Base-by-base conservation (phyloP, 2,113 vertebrate genomes). In the Urocolius indicus region DNA sequence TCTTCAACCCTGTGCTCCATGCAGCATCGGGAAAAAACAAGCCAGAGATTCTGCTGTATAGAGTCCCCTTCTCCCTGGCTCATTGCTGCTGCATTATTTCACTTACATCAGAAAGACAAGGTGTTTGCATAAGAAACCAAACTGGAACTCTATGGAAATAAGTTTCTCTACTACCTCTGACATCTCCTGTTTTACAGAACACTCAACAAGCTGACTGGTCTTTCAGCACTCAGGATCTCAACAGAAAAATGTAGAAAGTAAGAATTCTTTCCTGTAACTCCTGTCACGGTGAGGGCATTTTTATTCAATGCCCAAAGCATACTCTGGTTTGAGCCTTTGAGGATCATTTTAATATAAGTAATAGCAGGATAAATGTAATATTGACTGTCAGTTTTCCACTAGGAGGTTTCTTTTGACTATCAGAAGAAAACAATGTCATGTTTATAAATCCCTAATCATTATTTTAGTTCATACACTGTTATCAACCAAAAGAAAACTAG, bases 391-490 rank as follows among this genome's bases (percentile, higher is more conserved):
- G 20, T 77, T 89, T 93, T 84, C 61, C 49, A 61, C 32, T 55
- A 17, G 59, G 67, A 55, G 2, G 6, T 76, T 92, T 61, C 36
- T 82, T 90, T 73, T 71, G 34, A 38, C 45, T 84, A 24, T 67
- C 20, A 89, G 65, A 80, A 86, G 27, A 93, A 95, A 90, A 67
- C 26, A 77, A 63, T 52, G 10, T 80, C 9, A 15, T 58, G 51
- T 84, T 92, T 86, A 67, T 87, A 81, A 95, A 67, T 48, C 43
- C 14, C 17, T 89, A 88, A 67, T 87, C 16, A 51, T 86, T 80
- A 41, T 65, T 96, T 84, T 65, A 58, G 17, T 88, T 94, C 67
- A 59, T 66, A 38, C 27, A 63, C 90, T 66, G 20, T 75, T 80
- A 75, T 85, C 74, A 88, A 51, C 49, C 20, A 1, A 49, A 62